Base-by-base conservation (phyloP, 1,140 invertebrate genomes). In the Rhyacophila brunnea region DNA sequence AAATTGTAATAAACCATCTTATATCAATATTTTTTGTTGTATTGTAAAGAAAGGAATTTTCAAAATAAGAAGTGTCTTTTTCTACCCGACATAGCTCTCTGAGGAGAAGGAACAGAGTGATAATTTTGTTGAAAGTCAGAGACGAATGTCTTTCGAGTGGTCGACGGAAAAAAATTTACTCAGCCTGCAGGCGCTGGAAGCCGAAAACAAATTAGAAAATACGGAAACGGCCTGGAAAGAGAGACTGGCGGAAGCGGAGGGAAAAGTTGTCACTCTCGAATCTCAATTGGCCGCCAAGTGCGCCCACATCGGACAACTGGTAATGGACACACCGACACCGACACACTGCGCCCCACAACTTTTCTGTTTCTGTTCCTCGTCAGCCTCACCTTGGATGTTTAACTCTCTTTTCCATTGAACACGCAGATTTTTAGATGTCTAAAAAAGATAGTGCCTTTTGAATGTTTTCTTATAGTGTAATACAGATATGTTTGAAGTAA, bases 291-390 rank as follows among this genome's bases (percentile, higher is more conserved):
- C 78, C 35, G 77, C 77, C 23, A 84, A 84, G 78, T 77, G 79
- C 63, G 75, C 76, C 66, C 73, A 81, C 68, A 81, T 85, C 44
- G 78, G 82, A 60, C 79, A 83, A 74, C 72, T 84, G 77, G 84
- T 85, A 79, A 75, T 36, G 20, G 11, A 13, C 23, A 55, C 23
- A 28, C 23, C 3, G 9, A 28, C 23, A 28, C 23, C 3, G n/a
- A n/a, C n/a, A n/a, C n/a, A n/a, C n/a, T 28, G 9, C 23, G 23
- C 3, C 23, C 3, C 9, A 28, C 4, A 28, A 28, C 23, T 28
- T 3, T 28, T 28, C 9, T 28, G 23, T 9, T 28, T 28, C n/a
- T n/a, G n/a, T n/a, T 28, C 23, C 4, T 28, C 23, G 23, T 28
- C 23, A 28, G 23, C 23, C 23, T 28, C 9, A 3, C 23, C 9